Base-by-base conservation (phyloP, 2,113 vertebrate species). In the Euleptes europaea region DNA sequence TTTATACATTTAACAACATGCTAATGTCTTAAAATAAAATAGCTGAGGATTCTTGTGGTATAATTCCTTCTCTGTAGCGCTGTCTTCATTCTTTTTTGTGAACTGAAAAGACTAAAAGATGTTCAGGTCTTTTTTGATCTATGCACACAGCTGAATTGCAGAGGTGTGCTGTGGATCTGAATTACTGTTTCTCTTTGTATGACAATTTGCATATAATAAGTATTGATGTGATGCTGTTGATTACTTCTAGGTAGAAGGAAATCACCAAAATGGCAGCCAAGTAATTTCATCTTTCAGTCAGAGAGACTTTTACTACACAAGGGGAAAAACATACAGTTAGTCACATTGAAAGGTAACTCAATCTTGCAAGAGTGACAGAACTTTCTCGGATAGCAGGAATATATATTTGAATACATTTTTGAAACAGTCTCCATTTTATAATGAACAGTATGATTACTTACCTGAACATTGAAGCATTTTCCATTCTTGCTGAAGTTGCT, bases 401-500 rank as follows among this genome's bases (percentile, higher is more conserved):
- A 11, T 35, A 11, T 28, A n/a, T 74, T 74, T 51, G 89, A 82
- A 47, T 2, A 0, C 28, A 23, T 35, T 7, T 86, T 79, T 21
- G 40, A 51, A 31, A 74, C 7, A 83, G 6, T 1, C 72, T 71
- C 49, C 19, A n/a, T 76, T 40, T n/a, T 15, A 40, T 35, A 54
- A 15, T 54, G 4, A 21, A 78, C 38, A 26, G 38, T 67, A 17
- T 82, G 44, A 57, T 66, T 63, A 78, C 85, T 89, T 88, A 93
- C 95, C 94, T 77, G 90, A 92, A 92, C 93, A 94, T 40, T 90
- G 94, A 88, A 97, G 94, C 95, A 97, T 92, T 82, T 92, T 94
- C 97, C 97, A 97, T 78, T 88, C 89, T 21, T 91, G 78, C 74
- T 93, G 86, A 88, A 96, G 88, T 40, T 91, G 92, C 23, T 67